Base-by-base conservation (phyloP, 2,888 invertebrate species). In the Bugulina stolonifera region DNA sequence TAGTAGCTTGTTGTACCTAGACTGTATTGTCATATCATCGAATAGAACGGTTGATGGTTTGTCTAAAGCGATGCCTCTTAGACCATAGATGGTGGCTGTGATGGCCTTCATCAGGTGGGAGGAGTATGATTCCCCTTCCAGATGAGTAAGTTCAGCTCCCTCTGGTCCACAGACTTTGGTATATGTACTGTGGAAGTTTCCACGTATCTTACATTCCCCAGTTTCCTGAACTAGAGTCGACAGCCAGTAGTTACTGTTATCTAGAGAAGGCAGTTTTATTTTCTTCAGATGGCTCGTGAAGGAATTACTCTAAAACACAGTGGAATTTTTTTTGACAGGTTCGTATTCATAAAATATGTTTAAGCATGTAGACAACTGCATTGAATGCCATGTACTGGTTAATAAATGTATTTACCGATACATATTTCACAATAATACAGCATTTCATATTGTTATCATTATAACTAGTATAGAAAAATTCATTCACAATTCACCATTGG, bases 91-190 rank as follows among this genome's bases (percentile, higher is more conserved):
- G 5, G 25, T 23, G 5, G 55, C 55, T 64, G 64, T 64, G 3
- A 64, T 14, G 3, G 64, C 64, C n/a, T 64, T 64, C 64, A 64
- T 64, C 32, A 64, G 29, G n/a, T 64, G 64, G 25, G 27, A 27
- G 5, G 64, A 64, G 64, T 64, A 64, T 29, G 64, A 64, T 27
- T 64, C 64, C 27, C 34, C 34, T 32, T 22, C 32, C 10, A 64
- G n/a, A 34, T 14, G 1, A 32, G 32, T 29, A 2, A 64, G 32
- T 3, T 32, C 32, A 10, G 18, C 43, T 2, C 3, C 32, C 3
- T 10, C 32, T 5, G 29, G 5, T 2, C 10, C 32, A 27, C 64
- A 64, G 3, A 14, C 25, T 5, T 5, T 34, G 18, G 27, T 25
- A 32, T 29, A 64, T 10, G 14, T 14, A 32, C 64, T 32, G 18